Evolutionary conservation across 2,888 invertebrate genomes (phyloP), one percentile per base, ranked within the genome.

Genomic region (Cinara cedri): DNA sequence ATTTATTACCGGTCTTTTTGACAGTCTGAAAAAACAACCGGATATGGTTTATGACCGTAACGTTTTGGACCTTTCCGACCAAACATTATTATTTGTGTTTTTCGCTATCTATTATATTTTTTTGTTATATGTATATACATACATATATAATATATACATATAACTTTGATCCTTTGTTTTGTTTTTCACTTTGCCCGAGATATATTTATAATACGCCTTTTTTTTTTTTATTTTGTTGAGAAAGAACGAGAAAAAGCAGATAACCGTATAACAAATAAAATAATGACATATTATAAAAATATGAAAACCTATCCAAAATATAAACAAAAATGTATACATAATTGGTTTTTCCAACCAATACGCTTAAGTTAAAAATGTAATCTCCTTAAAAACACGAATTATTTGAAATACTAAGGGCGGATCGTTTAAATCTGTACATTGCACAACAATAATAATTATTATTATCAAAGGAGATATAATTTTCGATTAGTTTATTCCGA

Each of bases 1-100:
- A 74, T 74, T 74, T 74, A 74, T 74, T 62, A 63, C 74, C 21
- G 42, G 74, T 51, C 51, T 16, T 74, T 74, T 74, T 63, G 63
- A 54, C 51, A 21, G 63, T 74, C 63, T 74, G 6, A 46, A 51
- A 74, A 74, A 63, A 74, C 63, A 74, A 74, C 63, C 51, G 74
- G 74, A 74, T 42, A 74, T 63, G 62, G 51, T 74, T 74, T 42
- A 74, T 54, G 51, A 63, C 63, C 51, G 34, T 62, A 54, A 74
- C 63, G 74, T 74, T 74, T 74, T 74, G 63, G 63, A 63, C 63
- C 72, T 42, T 63, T 74, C 74, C 51, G 51, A 63, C 16, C 51
- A 63, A 63, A 74, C 16, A 16, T 63, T 74, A 74, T 74, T 74
- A 74, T 74, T 74, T 74, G 42, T 21, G 51, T 42, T 74, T 63